These are phyloP conservation scores for Ridgeia piscesae DNA, from an alignment of 1,140 invertebrate species.

Conservation along the genomic window DNA sequence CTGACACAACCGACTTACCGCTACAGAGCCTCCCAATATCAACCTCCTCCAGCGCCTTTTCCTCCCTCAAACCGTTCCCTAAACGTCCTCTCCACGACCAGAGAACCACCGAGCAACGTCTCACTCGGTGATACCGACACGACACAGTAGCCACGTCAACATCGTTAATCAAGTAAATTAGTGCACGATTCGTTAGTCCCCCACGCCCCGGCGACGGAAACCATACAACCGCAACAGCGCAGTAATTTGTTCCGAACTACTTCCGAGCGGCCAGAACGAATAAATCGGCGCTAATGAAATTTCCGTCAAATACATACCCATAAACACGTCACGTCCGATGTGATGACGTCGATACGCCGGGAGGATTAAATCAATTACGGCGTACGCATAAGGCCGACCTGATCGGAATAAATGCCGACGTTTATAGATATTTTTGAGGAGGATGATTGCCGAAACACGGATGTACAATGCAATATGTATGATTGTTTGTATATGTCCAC, in stretches of 20 bases:
- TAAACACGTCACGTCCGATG: background rate
- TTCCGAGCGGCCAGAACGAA: background rate
- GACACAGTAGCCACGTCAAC: background rate
- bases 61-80: background rate
- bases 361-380: background rate
- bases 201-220: background rate
- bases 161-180: constrained; percentile 1
- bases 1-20: background rate
- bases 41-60: background rate
- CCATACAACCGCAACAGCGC: background rate
- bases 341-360: background rate
- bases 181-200: background rate
- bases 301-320: background rate
- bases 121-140: background rate
- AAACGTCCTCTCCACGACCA: background rate
- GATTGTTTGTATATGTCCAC: no score
- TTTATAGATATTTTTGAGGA: background rate
- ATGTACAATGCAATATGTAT: background rate
- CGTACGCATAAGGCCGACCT: background rate
- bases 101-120: background rate
- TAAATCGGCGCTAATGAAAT: constrained; percentile 1
- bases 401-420: background rate
- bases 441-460: background rate
- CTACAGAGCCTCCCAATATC: background rate
- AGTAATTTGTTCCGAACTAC: background rate